phyloP scores from a whole-genome alignment of 2,888 invertebrate genomes.

The Dolichopus griseipennis region DNA sequence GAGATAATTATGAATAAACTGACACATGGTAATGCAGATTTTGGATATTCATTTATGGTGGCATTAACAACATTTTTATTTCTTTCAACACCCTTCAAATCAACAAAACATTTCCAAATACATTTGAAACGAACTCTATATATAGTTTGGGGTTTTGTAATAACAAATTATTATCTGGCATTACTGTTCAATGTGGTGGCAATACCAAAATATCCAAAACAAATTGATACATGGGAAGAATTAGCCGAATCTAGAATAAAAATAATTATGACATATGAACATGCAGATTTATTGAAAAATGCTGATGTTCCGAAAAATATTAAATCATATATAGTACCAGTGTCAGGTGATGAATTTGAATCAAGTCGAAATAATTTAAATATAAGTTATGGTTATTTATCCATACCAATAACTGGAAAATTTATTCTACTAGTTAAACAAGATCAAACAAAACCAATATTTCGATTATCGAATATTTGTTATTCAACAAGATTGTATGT shows the following conservation, averaged over 20 bases:
- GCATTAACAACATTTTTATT: not conserved
- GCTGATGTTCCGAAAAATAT: not conserved
- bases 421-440: not conserved
- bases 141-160: not conserved
- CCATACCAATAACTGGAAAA: not conserved
- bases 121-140: not conserved
- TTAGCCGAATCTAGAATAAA: not conserved
- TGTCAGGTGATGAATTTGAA: not conserved
- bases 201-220: conserved; percentile 1
- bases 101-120: not conserved
- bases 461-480: not conserved
- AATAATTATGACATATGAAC: conserved; percentile 1
- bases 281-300: not conserved
- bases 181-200: not conserved
- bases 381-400: not conserved
- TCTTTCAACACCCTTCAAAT: not conserved
- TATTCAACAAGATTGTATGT: not conserved
- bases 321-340: not conserved
- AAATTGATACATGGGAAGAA: not conserved
- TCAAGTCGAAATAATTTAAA: not conserved
- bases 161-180: not conserved
- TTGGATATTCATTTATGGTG: not conserved
- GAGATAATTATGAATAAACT: not conserved
- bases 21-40: not conserved
- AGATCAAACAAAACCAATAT: not conserved